Conservation (phyloP, 2,113 vertebrate species). For the Dasyornis broadbenti region DNA sequence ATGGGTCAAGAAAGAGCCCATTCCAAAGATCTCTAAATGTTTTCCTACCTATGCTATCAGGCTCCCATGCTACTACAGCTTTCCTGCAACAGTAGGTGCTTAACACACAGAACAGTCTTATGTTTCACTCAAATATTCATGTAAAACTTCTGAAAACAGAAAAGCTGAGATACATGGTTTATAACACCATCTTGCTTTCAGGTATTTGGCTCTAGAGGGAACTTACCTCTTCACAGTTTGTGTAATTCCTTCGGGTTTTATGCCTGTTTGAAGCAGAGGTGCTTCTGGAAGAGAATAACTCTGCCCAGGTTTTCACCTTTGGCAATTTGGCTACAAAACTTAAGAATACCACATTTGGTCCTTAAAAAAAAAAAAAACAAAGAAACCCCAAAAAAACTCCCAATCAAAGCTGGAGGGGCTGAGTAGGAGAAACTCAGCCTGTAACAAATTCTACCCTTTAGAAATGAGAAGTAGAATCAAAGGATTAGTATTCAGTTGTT, state of each 20-base stretch:
- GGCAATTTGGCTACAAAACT: background rate
- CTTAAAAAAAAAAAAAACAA: background rate
- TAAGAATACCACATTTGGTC: background rate
- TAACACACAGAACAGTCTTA: background rate
- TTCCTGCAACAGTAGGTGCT: background rate
- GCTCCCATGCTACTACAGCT: background rate
- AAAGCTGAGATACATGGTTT: background rate
- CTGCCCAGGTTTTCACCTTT: background rate
- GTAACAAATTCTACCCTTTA: background rate
- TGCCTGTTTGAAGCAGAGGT: background rate
- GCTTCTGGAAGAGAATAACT: background rate
- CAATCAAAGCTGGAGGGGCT: background rate
- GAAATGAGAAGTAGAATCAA: background rate
- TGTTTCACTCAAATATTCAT: background rate
- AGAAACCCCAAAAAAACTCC: background rate
- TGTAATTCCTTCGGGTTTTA: background rate
- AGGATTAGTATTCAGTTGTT: slow-evolving; percentile 12
- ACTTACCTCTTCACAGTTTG: background rate
- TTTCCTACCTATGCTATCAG: background rate
- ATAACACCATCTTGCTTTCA: background rate
- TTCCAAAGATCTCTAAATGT: background rate
- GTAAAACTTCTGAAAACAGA: background rate
- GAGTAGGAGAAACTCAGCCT: background rate
- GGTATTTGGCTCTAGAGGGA: background rate
- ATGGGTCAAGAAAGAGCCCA: background rate